A percentile compares a stretch with the other conserved stretches of the same genome.
These are phyloP conservation scores for Brenthis ino DNA, from an alignment of 2,888 invertebrate genomes.

Conservation along the genomic window DNA sequence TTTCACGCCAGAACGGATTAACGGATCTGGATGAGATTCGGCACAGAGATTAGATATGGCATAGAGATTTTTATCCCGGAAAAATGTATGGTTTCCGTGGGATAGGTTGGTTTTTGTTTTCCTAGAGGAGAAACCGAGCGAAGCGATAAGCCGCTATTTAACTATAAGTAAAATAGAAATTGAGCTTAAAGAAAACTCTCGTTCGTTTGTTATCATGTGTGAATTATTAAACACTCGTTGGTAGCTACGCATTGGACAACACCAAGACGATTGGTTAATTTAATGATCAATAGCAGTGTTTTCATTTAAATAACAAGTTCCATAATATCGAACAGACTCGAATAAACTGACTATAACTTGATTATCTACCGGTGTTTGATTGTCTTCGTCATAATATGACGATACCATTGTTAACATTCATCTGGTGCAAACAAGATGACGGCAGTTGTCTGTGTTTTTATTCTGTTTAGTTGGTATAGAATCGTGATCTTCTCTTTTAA, in stretches of 20 bases:
- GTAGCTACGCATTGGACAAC: neutral
- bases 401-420: conserved; percentile 30
- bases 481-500: neutral
- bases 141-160: too few species aligned
- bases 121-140: too few species aligned
- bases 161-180: too few species aligned
- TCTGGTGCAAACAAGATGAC: conserved; percentile 23
- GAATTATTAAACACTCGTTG: conserved; percentile 12
- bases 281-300: conserved; percentile 24
- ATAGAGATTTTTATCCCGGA: too few species aligned
- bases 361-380: conserved; percentile 35
- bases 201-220: conserved; percentile 1
- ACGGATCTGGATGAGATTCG: too few species aligned
- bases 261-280: neutral
- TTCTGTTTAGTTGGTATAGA: neutral
- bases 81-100: too few species aligned
- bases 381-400: conserved; percentile 31
- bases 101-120: too few species aligned
- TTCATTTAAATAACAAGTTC: conserved; percentile 37
- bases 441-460: conserved; percentile 6
- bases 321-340: conserved; percentile 41
- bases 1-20: too few species aligned
- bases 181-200: too few species aligned
- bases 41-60: too few species aligned
- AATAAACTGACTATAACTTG: conserved; percentile 48